Evolutionary conservation across 2,113 vertebrate genomes (phyloP).

Genomic region (Eonycteris spelaea): DNA sequence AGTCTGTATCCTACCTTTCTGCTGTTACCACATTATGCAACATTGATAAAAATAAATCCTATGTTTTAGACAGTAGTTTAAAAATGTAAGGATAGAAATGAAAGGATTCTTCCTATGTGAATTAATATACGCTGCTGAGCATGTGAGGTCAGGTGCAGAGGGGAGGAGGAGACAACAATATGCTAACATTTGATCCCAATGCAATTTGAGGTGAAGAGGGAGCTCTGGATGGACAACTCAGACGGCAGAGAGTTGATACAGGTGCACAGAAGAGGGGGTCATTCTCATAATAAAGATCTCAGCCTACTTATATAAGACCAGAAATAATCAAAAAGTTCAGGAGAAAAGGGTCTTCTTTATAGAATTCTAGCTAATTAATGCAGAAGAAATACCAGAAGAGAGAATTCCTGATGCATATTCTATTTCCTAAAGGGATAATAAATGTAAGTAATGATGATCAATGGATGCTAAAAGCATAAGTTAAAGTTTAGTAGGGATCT

Average conservation of each 20-base stretch:
- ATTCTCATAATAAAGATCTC: not conserved
- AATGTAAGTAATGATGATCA: not conserved
- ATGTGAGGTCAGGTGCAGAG: not conserved
- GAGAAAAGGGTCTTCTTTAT: not conserved
- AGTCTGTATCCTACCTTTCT: not conserved
- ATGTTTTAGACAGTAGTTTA: not conserved
- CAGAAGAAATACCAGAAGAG: not conserved
- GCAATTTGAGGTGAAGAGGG: not conserved
- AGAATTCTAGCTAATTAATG: conserved; percentile 1
- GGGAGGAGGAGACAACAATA: not conserved
- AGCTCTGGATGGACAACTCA: not conserved
- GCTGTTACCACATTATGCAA: not conserved
- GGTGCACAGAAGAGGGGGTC: not conserved
- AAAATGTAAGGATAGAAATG: not conserved
- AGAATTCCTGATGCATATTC: not conserved
- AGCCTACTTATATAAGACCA: not conserved
- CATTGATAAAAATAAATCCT: not conserved
- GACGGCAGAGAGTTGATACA: not conserved
- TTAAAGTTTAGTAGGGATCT: not conserved
- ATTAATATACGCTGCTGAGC: not conserved
- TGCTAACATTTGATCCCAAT: not conserved
- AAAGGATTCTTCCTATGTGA: not conserved
- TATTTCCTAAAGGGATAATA: conserved; percentile 21
- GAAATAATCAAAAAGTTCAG: not conserved
- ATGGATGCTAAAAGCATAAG: not conserved